These are phyloP conservation scores for Ips typographus DNA, from an alignment of 1,140 invertebrate species.

Conservation along the genomic window DNA sequence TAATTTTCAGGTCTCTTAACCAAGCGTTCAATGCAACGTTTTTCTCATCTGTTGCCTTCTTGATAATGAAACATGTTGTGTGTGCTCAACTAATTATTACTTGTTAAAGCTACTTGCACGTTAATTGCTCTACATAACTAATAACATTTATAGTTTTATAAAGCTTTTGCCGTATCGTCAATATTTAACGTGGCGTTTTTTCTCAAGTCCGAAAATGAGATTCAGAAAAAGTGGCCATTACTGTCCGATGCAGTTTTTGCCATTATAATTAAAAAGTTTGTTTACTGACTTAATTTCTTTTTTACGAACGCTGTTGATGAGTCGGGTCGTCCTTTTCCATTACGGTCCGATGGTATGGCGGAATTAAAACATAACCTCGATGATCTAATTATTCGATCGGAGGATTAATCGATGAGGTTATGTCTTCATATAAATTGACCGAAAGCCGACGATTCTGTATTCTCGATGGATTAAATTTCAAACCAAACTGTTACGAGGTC, in stretches of 20 bases:
- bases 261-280: slow-evolving; percentile 31
- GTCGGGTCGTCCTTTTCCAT: slow-evolving; percentile 25
- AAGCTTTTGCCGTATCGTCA: background rate
- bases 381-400: slow-evolving; percentile 27
- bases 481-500: no score
- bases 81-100: slow-evolving; percentile 8
- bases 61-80: slow-evolving; percentile 1
- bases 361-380: slow-evolving; percentile 28
- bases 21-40: slow-evolving; percentile 36
- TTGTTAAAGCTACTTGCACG: background rate
- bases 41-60: slow-evolving; percentile 39
- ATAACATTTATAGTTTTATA: background rate
- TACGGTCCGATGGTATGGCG: slow-evolving; percentile 4
- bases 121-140: background rate
- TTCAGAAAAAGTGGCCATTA: slow-evolving; percentile 22
- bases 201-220: slow-evolving; percentile 4
- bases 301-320: slow-evolving; percentile 20
- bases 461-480: no score
- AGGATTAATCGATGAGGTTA: slow-evolving; percentile 24
- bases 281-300: slow-evolving; percentile 28
- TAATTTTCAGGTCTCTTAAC: slow-evolving; percentile 32
- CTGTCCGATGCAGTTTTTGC: slow-evolving; percentile 27
- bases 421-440: slow-evolving; percentile 19
- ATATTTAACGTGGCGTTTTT: background rate
- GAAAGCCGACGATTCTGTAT: background rate